Conservation (phyloP, 2,113 vertebrate genomes). For the Meles meles region DNA sequence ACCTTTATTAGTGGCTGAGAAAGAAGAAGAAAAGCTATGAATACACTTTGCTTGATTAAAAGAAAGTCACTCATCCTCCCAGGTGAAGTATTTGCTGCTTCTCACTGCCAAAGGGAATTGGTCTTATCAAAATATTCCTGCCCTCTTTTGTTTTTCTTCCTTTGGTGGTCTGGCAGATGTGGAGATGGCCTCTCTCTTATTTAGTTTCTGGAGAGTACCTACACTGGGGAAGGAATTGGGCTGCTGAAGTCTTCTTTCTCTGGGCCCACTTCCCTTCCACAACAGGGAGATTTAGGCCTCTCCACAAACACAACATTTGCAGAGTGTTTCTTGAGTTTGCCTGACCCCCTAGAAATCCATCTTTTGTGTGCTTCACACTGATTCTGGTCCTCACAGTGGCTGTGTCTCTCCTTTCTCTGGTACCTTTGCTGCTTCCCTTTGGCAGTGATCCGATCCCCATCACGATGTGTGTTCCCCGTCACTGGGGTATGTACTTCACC, state of each 20-base stretch:
- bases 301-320: neutral
- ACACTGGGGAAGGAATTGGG: neutral
- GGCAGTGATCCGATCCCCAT: neutral
- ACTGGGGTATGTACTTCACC: neutral
- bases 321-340: neutral
- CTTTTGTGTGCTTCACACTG: neutral
- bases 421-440: neutral
- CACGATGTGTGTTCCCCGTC: neutral
- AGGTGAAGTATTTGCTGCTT: neutral
- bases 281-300: neutral
- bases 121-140: neutral
- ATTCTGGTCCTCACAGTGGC: neutral
- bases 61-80: neutral
- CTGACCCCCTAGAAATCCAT: neutral
- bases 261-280: neutral
- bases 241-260: neutral
- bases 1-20: constrained; percentile 13
- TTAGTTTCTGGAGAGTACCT: neutral
- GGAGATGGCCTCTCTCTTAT: neutral
- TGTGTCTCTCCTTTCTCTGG: neutral
- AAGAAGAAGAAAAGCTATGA: constrained; percentile 20
- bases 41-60: neutral
- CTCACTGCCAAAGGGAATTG: neutral
- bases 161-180: neutral
- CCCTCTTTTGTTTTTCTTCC: neutral